Evolutionary conservation across 2,797 vertebrate genomes (phyloP), one percentile per base, ranked within the genome.

Genomic region (Eremophila alpestris): DNA sequence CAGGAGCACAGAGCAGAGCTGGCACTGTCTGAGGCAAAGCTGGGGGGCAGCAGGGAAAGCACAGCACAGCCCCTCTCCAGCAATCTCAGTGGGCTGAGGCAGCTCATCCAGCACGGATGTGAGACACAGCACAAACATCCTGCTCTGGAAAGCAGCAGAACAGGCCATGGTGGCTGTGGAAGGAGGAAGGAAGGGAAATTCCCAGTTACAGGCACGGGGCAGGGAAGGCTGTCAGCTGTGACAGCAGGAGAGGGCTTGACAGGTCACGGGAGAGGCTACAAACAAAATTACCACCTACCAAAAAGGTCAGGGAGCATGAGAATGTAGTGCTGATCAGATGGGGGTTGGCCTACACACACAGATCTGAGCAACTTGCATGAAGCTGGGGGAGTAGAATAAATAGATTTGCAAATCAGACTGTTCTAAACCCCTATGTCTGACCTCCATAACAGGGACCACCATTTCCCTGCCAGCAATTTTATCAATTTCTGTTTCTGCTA

Each of bases 231-330:
- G 52, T 90, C 87, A 69, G 92, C 87, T 74, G 83, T 27, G 75
- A 82, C 63, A 80, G 89, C 64, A 24, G 67, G 41, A 83, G 45
- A 74, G 46, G 20, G 38, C 43, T 56, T 67, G 54, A 87, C 80
- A 67, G 56, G 90, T 95, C 94, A 87, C 41, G 10, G 81, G 64
- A 89, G 82, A 91, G 84, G 83, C 58, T 60, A 87, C 2, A 5
- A 69, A 78, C 83, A 73, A 41, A 93, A 93, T 41, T 36, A 65
- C 89, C 79, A 82, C 89, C 87, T 91, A 86, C 92, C 2, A 5
- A 34, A 83, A 78, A 78, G 91, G 89, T 89, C 95, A 87, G 90
- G 41, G 92, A 93, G 89, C 84, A 79, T 92, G 92, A 92, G 94
- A 95, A 91, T 1, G 2, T 3, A 9, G 71, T 1, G 30, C 82